Percentiles rank a stretch among this genome's conserved stretches.
Evolutionary conservation across 2,113 vertebrate species (phyloP).

Genomic region (Cebus imitator): DNA sequence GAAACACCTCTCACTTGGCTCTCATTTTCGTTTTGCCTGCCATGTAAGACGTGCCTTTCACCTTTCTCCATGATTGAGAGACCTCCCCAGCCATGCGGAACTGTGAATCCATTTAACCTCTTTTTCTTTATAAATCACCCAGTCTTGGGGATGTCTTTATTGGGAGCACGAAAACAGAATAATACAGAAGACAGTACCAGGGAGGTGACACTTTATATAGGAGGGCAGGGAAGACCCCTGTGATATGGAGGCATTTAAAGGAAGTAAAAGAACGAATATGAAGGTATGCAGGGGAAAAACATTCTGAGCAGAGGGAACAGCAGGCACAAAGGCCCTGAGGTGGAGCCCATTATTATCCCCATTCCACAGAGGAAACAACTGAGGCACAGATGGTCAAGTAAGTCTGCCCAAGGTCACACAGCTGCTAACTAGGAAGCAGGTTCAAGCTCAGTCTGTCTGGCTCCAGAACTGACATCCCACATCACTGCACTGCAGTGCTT

Average conservation of each 20-base stretch:
- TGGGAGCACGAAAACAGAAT: too few relatives aligned
- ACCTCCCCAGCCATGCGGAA: too few relatives aligned
- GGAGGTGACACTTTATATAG: neutral
- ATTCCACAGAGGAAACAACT: neutral
- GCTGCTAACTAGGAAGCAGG: neutral
- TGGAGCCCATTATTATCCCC: too few relatives aligned
- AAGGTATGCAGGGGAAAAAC: neutral
- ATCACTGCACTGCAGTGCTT: accelerated
- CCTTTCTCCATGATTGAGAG: too few relatives aligned
- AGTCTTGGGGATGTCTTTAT: too few relatives aligned
- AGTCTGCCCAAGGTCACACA: neutral
- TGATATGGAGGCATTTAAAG: neutral
- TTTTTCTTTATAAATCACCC: too few relatives aligned
- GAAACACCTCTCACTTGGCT: too few relatives aligned
- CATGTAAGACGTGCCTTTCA: too few relatives aligned
- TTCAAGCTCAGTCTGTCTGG: neutral
- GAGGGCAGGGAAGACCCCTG: neutral
- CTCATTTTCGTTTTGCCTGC: too few relatives aligned
- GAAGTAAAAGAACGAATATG: neutral
- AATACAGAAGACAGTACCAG: neutral
- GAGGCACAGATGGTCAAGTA: neutral
- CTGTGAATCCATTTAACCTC: too few relatives aligned
- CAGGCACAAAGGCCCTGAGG: neutral
- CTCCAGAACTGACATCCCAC: neutral
- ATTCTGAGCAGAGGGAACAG: neutral